Base-by-base conservation (phyloP, 1,140 invertebrate genomes). In the Ceratitis capitata region DNA sequence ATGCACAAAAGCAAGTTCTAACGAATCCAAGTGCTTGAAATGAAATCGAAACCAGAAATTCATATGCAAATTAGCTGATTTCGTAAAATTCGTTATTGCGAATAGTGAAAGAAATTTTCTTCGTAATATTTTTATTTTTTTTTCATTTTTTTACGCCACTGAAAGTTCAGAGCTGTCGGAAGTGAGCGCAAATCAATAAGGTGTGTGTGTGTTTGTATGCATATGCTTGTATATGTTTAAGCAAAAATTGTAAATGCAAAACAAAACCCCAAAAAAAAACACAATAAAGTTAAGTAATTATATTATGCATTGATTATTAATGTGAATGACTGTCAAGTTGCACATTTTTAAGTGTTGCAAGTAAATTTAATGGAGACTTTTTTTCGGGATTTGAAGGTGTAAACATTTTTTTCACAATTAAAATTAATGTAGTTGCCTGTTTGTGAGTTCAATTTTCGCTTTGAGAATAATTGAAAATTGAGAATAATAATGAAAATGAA, bases 1-100 rank as follows among this genome's bases (percentile, higher is more conserved):
- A 45, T n/a, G 19, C 19, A n/a, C 10, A 39, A n/a, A 42, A 45
- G 35, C 35, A 42, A 74, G 39, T 45, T 42, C 39, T 42, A 45
- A 42, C 23, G 23, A 45, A 23, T 12, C 9, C 10, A 7, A 45
- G 35, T 78, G 35, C 23, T 78, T 78, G 3, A 45, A 78, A 45
- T 26, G 69, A 78, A 74, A 74, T 74, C 19, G 26, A 45, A 78
- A 78, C 39, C 69, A 45, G 39, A 78, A 78, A 78, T 47, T 78
- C n/a, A 45, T 78, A 45, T 78, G 69, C 69, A 78, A 78, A 78
- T 19, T 45, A 78, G 32, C 69, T 19, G 19, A 45, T 45, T 45
- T 23, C 39, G 19, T 39, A 74, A 12, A 9, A 74, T 39, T 74
- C 64, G 29, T 45, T 26, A 32, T 6, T 16, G n/a, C 39, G 51